A percentile compares a stretch with the other conserved stretches of the same genome.
Evolutionary conservation across 2,797 vertebrate genomes (phyloP).

Genomic region (Pangasius larnaudii): DNA sequence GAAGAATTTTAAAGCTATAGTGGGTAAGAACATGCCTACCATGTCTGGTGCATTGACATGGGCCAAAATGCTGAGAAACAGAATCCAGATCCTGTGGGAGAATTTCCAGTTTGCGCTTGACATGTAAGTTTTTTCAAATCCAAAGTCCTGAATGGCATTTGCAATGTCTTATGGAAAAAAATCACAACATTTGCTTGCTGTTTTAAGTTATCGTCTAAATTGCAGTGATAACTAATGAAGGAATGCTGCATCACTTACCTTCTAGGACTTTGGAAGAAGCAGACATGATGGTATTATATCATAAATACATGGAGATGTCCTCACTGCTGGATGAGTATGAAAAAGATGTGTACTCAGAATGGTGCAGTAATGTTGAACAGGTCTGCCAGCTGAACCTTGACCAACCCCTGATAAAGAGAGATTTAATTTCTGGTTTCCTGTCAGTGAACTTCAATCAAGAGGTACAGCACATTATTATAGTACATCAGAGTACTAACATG

Average conservation of each 20-base stretch:
- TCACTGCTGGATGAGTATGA: conserved; percentile 76
- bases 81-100: conserved; percentile 77
- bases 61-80: conserved; percentile 77
- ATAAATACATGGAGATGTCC: conserved; percentile 77
- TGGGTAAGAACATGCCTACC: conserved; percentile 79
- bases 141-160: not conserved
- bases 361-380: conserved; percentile 75
- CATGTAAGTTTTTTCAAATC: conserved; percentile 68
- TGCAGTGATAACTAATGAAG: not conserved
- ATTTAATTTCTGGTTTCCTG: conserved; percentile 72
- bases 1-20: conserved; percentile 61
- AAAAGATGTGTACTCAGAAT: conserved; percentile 73
- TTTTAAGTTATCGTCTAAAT: not conserved
- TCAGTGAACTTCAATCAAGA: conserved; percentile 83
- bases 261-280: conserved; percentile 66
- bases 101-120: conserved; percentile 71
- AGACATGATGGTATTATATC: conserved; percentile 69
- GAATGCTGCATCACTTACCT: conserved; percentile 20
- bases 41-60: conserved; percentile 80
- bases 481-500: not conserved
- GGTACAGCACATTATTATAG: conserved; percentile 61
- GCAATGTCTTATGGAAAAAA: not conserved
- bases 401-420: conserved; percentile 76
- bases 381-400: conserved; percentile 81
- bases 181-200: not conserved